Evolutionary conservation across 2,888 invertebrate genomes (phyloP).

Genomic region (Caenorhabditis drosophilae): DNA sequence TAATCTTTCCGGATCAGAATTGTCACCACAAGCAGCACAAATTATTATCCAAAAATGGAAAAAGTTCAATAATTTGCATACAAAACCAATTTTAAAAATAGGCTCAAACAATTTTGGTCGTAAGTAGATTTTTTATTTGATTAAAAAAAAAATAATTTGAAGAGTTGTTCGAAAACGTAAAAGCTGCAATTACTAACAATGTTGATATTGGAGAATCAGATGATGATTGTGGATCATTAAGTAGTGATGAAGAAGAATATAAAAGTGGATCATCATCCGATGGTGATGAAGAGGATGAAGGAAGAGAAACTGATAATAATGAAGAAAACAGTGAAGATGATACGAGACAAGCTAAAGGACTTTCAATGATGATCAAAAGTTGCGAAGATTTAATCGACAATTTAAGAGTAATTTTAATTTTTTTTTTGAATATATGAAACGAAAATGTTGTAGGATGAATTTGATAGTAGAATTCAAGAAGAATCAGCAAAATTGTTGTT

Average conservation of each 20-base stretch:
- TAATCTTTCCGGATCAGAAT: constrained; percentile 44
- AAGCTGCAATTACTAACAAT: constrained; percentile 8
- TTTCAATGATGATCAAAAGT: background rate
- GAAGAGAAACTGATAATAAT: constrained; percentile 5
- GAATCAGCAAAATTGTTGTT: constrained; percentile 24
- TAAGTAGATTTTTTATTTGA: no score
- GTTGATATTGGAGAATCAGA: constrained; percentile 26
- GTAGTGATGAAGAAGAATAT: constrained; percentile 24
- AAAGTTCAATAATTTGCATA: constrained; percentile 14
- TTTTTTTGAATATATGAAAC: background rate
- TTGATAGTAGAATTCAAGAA: constrained; percentile 31
- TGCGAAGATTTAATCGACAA: constrained; percentile 10
- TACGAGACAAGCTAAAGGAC: constrained; percentile 3
- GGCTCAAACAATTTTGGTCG: constrained; percentile 53
- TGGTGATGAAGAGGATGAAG: constrained; percentile 3
- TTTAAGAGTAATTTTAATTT: constrained; percentile 2
- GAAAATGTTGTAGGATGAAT: constrained; percentile 10
- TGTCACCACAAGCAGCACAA: constrained; percentile 31
- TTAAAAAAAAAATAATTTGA: no score
- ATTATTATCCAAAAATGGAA: constrained; percentile 29
- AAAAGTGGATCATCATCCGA: constrained; percentile 11
- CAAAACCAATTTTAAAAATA: constrained; percentile 31
- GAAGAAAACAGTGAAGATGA: constrained; percentile 5
- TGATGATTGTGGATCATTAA: constrained; percentile 51
- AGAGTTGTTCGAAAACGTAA: constrained; percentile 10